A percentile compares a stretch with the other conserved stretches of the same genome.
Evolutionary conservation across 2,113 vertebrate species (phyloP).

Genomic region (Mandrillus leucophaeus): DNA sequence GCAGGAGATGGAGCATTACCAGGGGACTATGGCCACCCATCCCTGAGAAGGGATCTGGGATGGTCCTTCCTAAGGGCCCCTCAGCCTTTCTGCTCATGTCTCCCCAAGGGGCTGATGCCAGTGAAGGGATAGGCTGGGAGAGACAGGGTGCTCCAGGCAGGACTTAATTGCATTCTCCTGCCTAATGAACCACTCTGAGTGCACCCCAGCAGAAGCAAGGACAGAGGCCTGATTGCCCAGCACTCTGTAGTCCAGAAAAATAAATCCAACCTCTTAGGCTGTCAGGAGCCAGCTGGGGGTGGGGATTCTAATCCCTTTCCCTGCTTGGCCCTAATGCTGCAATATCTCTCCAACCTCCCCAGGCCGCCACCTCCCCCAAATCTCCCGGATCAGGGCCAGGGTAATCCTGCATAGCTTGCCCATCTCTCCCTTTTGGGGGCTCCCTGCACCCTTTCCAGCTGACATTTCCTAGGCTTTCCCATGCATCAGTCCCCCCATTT

Average conservation of each 20-base stretch:
- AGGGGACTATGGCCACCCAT: not conserved
- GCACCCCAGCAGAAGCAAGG: constrained; percentile 31
- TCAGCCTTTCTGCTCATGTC: not conserved
- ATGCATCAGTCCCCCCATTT: not conserved
- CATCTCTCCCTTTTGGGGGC: not conserved
- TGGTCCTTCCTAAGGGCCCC: not conserved
- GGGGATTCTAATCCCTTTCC: constrained; percentile 57
- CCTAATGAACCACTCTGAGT: not conserved
- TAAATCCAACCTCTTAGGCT: constrained; percentile 67
- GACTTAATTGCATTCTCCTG: not conserved
- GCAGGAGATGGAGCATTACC: not conserved
- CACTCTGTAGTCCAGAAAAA: constrained; percentile 55
- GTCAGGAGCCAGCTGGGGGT: constrained; percentile 53
- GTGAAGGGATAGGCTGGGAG: not conserved
- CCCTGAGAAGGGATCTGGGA: not conserved
- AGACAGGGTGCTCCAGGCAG: not conserved
- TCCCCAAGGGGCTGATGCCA: not conserved
- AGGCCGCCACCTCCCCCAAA: constrained; percentile 36
- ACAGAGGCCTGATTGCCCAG: constrained; percentile 63
- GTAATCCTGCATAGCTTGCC: constrained; percentile 40
- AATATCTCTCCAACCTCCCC: not conserved
- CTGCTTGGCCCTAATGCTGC: constrained; percentile 29
- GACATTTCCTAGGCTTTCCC: not conserved
- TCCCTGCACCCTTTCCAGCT: not conserved
- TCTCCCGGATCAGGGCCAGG: constrained; percentile 52